A percentile compares a stretch with the other conserved stretches of the same genome.
phyloP scores from a whole-genome alignment of 2,888 invertebrate genomes.

The Ectobius pallidus region DNA sequence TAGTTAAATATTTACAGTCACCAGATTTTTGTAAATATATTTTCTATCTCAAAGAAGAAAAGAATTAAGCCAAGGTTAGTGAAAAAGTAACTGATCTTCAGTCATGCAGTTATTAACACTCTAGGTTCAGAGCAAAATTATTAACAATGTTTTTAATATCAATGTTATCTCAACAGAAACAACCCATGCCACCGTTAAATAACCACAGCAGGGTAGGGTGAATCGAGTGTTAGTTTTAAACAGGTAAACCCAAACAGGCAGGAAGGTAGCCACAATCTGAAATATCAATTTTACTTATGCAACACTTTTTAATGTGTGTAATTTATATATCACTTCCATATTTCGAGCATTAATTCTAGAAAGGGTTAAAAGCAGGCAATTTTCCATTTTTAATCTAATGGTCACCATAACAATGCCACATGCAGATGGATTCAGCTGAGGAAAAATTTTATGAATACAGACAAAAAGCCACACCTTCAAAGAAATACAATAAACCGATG shows the following conservation, averaged over 20 bases:
- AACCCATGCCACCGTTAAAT: constrained; percentile 41
- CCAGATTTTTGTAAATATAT: constrained; percentile 24
- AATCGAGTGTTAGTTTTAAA: constrained; percentile 36
- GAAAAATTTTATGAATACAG: constrained; percentile 22
- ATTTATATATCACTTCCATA: neutral
- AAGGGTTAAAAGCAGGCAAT: constrained; percentile 24
- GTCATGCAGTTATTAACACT: constrained; percentile 29
- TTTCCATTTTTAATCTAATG: neutral
- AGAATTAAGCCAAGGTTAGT: constrained; percentile 37
- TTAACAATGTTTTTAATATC: constrained; percentile 24
- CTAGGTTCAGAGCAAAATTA: constrained; percentile 30
- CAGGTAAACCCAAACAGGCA: constrained; percentile 40
- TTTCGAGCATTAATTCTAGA: neutral
- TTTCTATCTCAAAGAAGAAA: constrained; percentile 27
- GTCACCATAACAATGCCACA: constrained; percentile 28
- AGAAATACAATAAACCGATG: constrained; percentile 13
- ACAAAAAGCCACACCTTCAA: constrained; percentile 34
- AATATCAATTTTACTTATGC: constrained; percentile 22
- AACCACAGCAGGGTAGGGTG: constrained; percentile 34
- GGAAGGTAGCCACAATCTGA: constrained; percentile 36
- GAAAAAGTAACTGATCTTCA: constrained; percentile 16
- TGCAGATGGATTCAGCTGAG: constrained; percentile 28
- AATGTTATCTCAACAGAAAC: constrained; percentile 28
- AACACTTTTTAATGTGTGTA: neutral
- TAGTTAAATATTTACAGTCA: constrained; percentile 31